Percentiles rank a stretch among this genome's conserved stretches.
phyloP scores from a whole-genome alignment of 30 jellyfish, hydroid and myxozoan species.

The Aurelia coerulea region DNA sequence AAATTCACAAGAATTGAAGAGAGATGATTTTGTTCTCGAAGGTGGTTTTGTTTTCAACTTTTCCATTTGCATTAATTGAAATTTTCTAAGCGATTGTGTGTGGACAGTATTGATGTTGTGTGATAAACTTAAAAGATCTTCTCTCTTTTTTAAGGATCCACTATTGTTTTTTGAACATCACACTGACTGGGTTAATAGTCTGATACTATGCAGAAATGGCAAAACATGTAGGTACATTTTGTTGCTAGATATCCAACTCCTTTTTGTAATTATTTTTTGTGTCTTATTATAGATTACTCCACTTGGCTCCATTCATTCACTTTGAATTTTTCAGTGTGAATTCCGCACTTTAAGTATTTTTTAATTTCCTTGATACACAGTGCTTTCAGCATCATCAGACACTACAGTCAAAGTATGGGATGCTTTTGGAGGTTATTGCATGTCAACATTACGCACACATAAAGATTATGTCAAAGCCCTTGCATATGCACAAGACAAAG shows the following conservation, averaged over 20 bases:
- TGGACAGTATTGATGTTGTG: too few species aligned
- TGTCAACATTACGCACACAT: slow-evolving; percentile 99
- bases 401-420: slow-evolving; percentile 99
- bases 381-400: slow-evolving; percentile 98
- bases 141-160: slow-evolving; percentile 56
- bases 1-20: not conserved
- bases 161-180: slow-evolving; percentile 87
- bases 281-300: too few species aligned
- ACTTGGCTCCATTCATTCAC: not conserved
- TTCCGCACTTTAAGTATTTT: not conserved
- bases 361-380: slow-evolving; percentile 30
- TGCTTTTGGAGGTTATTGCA: slow-evolving; percentile 96
- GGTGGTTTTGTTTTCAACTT: too few species aligned
- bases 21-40: not conserved
- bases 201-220: slow-evolving; percentile 94
- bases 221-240: slow-evolving; percentile 75
- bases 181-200: slow-evolving; percentile 97
- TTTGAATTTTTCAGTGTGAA: not conserved
- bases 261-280: too few species aligned
- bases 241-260: too few species aligned
- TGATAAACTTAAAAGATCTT: not conserved
- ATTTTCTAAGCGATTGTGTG: too few species aligned
- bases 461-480: slow-evolving; percentile 97
- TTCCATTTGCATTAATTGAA: too few species aligned
- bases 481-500: slow-evolving; percentile 97